Evolutionary conservation across 1,140 invertebrate genomes (phyloP).

Genomic region (Lordiphosa mommai): DNA sequence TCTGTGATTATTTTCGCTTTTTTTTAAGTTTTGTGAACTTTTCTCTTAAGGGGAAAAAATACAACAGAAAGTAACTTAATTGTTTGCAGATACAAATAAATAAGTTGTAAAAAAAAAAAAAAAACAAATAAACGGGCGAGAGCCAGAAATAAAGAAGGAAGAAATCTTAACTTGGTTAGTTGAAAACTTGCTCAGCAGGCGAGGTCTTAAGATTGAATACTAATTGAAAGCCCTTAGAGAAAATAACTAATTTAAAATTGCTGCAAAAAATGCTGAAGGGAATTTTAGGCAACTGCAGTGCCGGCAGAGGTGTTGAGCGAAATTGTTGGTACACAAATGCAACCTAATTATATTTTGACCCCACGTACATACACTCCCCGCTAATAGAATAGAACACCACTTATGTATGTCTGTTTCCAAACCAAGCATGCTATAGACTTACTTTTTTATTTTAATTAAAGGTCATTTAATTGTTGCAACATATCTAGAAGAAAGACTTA

Average conservation of each 20-base stretch:
- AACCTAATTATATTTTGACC: too few species aligned
- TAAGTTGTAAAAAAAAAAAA: slow-evolving; percentile 45
- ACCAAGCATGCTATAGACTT: too few species aligned
- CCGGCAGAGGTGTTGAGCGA: too few species aligned
- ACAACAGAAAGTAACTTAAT: slow-evolving; percentile 62
- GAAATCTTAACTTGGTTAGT: slow-evolving; percentile 35
- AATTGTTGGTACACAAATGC: too few species aligned
- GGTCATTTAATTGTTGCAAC: too few species aligned
- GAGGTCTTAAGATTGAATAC: slow-evolving; percentile 8
- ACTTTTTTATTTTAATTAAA: too few species aligned
- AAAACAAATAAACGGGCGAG: slow-evolving; percentile 12
- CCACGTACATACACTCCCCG: too few species aligned
- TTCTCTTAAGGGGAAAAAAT: slow-evolving; percentile 28
- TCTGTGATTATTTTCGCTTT: slow-evolving; percentile 45
- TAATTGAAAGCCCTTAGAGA: background rate
- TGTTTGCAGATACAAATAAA: slow-evolving; percentile 75
- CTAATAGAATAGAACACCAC: too few species aligned
- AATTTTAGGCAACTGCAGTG: too few species aligned
- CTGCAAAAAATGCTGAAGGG: background rate
- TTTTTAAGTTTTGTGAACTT: slow-evolving; percentile 64
- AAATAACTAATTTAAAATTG: background rate
- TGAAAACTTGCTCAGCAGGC: slow-evolving; percentile 19
- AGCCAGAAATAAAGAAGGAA: slow-evolving; percentile 19
- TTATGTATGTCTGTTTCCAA: too few species aligned
- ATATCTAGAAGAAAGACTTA: too few species aligned